Base-by-base conservation (phyloP, 1,140 invertebrate genomes). In the Drosophila bocqueti region DNA sequence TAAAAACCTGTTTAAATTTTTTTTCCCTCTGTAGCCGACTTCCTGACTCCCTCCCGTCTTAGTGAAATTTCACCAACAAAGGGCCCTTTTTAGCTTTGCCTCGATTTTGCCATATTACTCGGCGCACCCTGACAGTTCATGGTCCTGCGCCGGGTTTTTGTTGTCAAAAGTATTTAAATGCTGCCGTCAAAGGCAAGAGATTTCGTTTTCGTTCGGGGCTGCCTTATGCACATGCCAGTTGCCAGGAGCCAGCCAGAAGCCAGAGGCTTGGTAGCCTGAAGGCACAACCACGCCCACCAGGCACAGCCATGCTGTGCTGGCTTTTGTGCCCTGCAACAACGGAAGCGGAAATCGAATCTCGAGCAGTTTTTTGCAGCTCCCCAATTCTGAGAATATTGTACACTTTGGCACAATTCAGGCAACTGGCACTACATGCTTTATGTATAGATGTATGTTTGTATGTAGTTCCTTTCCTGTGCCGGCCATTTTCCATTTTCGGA, bases 331-430 rank as follows among this genome's bases (percentile, higher is more conserved):
- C 57, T 85, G 81, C 86, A 90, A 75, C 78, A 84, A 90, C 81
- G 85, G 85, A 90, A 90, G 76, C 85, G 85, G 85, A 90, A 90
- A 90, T 90, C 85, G 85, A 90, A 90, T 90, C 85, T 90, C 89
- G 69, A 85, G 79, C 81, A 84, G 64, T 79, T 89, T 78, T 83
- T 50, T 77, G 29, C 42, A 38, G 58, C 38, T 34, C 29, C 34
- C 57, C 47, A 47, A 78, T 77, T 67, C 31, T 26, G 54, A 76
- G 71, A 80, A 81, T 83, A 83, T 76, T 46, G 76, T 79, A 58
- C 62, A 61, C 43, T 77, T 77, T 47, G 36, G 59, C 52, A 47
- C 58, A 76, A 86, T 76, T 63, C 74, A 68, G 66, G 57, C 68
- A 85, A 57, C 54, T 57, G 54, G 2, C 54, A 57, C 36, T 57